Percentiles rank a stretch among this genome's conserved stretches.
phyloP scores from a whole-genome alignment of 1,140 invertebrate genomes.

The Coelopa frigida region DNA sequence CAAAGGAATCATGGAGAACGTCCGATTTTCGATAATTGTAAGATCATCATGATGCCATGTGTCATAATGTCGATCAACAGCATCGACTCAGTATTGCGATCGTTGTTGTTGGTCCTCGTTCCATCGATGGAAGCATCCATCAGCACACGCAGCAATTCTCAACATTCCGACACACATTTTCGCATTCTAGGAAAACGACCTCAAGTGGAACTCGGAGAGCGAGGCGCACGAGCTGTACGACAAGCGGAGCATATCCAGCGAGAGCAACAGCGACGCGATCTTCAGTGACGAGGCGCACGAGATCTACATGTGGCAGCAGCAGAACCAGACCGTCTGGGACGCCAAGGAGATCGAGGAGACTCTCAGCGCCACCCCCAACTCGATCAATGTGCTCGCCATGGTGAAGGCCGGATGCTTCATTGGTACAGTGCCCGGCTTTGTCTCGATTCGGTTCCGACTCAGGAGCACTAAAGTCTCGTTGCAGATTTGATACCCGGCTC shows the following conservation, averaged over 20 bases:
- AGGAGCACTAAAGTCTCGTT: neutral
- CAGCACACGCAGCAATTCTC: too few relatives aligned
- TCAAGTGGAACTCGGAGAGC: constrained; percentile 40
- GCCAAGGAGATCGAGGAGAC: constrained; percentile 41
- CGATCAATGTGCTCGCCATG: constrained; percentile 46
- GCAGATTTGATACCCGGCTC: constrained; percentile 26
- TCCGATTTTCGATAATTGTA: constrained; percentile 43
- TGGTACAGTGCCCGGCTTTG: constrained; percentile 12
- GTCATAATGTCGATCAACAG: too few relatives aligned
- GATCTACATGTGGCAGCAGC: constrained; percentile 30
- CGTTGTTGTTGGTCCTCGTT: too few relatives aligned
- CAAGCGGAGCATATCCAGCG: constrained; percentile 47
- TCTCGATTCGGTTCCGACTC: neutral
- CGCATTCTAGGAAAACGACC: constrained; percentile 34
- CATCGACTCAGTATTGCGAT: too few relatives aligned
- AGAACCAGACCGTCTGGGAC: constrained; percentile 45
- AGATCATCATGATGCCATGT: constrained; percentile 15
- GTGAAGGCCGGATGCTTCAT: constrained; percentile 45
- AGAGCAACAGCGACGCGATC: constrained; percentile 43
- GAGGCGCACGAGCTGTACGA: constrained; percentile 27
- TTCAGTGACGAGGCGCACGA: constrained; percentile 40
- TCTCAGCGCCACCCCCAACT: constrained; percentile 45
- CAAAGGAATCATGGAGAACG: constrained; percentile 39
- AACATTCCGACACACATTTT: constrained; percentile 6
- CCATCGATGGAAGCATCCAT: too few relatives aligned